These are phyloP conservation scores for Jacana jacana DNA, from an alignment of 2,113 vertebrate genomes.

Conservation along the genomic window DNA sequence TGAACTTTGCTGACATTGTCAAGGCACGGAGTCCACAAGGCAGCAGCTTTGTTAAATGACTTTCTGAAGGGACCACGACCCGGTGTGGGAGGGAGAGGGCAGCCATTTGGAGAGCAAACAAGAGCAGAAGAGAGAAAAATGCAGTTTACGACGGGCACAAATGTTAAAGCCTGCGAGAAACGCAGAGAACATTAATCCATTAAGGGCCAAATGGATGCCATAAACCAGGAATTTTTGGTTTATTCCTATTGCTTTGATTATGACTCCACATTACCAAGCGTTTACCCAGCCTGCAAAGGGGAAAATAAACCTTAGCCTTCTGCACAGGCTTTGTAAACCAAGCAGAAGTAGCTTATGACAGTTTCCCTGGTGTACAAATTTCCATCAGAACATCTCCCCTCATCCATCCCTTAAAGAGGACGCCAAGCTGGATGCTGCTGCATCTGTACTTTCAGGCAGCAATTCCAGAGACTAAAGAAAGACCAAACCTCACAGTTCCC, in stretches of 20 bases:
- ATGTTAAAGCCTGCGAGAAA: neutral
- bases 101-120: neutral
- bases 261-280: neutral
- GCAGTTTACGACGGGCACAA: slow-evolving; percentile 3
- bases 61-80: neutral
- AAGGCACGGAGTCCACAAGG: neutral
- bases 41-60: neutral
- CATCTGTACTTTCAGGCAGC: neutral
- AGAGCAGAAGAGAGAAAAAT: neutral
- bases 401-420: neutral
- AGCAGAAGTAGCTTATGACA: neutral
- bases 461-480: neutral
- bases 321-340: neutral
- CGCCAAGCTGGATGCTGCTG: fast-evolving
- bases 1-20: neutral
- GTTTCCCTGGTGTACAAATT: neutral
- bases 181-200: neutral
- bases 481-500: neutral
- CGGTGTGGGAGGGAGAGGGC: neutral
- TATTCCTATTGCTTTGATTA: neutral
- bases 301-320: neutral
- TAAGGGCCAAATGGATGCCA: slow-evolving; percentile 17
- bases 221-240: neutral
- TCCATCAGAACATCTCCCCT: neutral
- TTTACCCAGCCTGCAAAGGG: neutral